phyloP scores from a whole-genome alignment of 1,140 invertebrate genomes.

The Listronotus oregonensis region DNA sequence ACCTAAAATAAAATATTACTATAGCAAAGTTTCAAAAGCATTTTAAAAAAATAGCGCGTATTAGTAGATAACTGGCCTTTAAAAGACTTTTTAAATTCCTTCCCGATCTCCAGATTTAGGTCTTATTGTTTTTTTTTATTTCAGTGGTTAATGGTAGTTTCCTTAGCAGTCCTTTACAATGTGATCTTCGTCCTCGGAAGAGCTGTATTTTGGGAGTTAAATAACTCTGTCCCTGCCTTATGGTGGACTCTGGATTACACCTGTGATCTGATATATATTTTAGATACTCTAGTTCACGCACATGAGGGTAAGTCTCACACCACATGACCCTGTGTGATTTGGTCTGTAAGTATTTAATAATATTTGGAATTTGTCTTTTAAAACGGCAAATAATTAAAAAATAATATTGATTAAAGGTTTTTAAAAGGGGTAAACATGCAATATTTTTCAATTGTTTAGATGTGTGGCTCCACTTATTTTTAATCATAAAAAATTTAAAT shows the following conservation, averaged over 20 bases:
- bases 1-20: no score
- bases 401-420: no score
- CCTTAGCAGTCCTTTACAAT: constrained; percentile 89
- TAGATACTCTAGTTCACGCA: constrained; percentile 85
- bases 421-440: no score
- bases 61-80: no score
- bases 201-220: constrained; percentile 89
- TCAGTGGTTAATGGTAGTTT: constrained; percentile 87
- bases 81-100: no score
- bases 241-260: constrained; percentile 88
- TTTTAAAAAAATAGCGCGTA: no score
- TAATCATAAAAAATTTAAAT: no score
- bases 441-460: no score
- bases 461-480: no score
- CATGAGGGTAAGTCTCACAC: constrained; percentile 79
- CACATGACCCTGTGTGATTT: not conserved
- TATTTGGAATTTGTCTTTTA: no score
- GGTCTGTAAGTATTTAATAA: not conserved
- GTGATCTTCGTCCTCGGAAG: constrained; percentile 88
- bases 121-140: constrained; percentile 35
- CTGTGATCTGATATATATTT: constrained; percentile 85
- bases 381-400: no score
- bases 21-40: no score
- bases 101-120: not conserved
- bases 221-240: constrained; percentile 69